These are phyloP conservation scores for Aphelocoma coerulescens DNA, from an alignment of 2,113 vertebrate genomes.

Conservation along the genomic window DNA sequence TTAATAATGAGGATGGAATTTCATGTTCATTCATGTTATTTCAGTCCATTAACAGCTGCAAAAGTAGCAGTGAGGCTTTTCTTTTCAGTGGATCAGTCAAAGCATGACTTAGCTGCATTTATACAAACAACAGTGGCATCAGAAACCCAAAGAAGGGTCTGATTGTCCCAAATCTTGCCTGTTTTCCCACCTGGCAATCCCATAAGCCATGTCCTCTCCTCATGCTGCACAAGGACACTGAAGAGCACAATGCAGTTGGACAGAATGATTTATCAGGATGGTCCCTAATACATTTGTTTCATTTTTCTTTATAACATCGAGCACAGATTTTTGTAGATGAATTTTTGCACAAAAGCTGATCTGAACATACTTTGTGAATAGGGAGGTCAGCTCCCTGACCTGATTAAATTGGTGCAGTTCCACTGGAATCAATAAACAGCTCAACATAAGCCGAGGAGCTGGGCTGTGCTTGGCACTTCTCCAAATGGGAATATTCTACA, in stretches of 20 bases:
- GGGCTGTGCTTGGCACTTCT: neutral
- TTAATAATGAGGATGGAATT: neutral
- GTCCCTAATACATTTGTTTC: neutral
- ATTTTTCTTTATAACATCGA: neutral
- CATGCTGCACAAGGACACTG: neutral
- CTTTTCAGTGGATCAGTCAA: neutral
- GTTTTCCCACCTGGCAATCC: neutral
- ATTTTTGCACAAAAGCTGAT: neutral
- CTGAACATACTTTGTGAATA: neutral
- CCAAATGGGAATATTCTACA: neutral
- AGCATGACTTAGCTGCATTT: neutral
- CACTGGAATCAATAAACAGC: neutral
- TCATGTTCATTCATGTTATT: constrained; percentile 10
- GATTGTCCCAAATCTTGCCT: neutral
- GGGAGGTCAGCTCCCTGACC: neutral
- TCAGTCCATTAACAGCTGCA: neutral
- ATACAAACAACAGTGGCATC: neutral
- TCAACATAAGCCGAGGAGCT: neutral
- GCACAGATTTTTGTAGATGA: neutral
- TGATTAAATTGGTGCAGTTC: neutral
- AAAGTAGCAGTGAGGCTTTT: neutral
- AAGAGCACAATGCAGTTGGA: neutral
- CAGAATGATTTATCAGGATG: neutral
- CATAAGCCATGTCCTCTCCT: neutral
- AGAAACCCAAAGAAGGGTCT: neutral